Conservation (phyloP, 2,888 invertebrate species). For the Zygothrica quintamaculata region DNA sequence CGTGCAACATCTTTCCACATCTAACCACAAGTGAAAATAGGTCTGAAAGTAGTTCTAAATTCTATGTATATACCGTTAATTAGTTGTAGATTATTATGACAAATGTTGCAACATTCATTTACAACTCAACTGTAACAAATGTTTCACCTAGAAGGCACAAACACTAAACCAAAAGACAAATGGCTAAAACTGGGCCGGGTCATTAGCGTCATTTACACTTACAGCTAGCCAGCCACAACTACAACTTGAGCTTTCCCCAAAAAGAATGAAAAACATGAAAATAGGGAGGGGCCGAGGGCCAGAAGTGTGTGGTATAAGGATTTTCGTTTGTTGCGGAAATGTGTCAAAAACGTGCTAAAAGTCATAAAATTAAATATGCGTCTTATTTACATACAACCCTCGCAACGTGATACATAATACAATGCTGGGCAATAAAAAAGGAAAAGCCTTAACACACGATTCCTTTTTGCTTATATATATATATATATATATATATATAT, state of each 20-base stretch:
- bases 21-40: too few species aligned
- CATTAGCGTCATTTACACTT: conserved; percentile 81
- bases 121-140: conserved; percentile 64
- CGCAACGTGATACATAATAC: conserved; percentile 20
- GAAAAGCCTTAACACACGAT: conserved; percentile 25
- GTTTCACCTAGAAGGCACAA: too few species aligned
- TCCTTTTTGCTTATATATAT: too few species aligned
- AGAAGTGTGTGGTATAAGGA: background rate
- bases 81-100: conserved; percentile 49
- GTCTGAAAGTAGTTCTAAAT: background rate
- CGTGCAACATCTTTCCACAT: too few species aligned
- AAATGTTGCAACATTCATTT: conserved; percentile 75
- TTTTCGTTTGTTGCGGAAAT: conserved; percentile 67
- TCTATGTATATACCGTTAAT: conserved; percentile 40
- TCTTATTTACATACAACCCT: conserved; percentile 73
- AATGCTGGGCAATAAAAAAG: conserved; percentile 64
- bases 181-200: conserved; percentile 75
- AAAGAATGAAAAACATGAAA: conserved; percentile 2
- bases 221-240: conserved; percentile 43
- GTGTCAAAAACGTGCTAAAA: conserved; percentile 81
- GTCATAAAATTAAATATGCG: conserved; percentile 81
- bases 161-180: conserved; percentile 56
- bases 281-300: background rate
- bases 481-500: too few species aligned
- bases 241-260: background rate